A percentile compares a stretch with the other conserved stretches of the same genome.
Conservation (phyloP, 2,113 vertebrate species). For the Oryzias javanicus region DNA sequence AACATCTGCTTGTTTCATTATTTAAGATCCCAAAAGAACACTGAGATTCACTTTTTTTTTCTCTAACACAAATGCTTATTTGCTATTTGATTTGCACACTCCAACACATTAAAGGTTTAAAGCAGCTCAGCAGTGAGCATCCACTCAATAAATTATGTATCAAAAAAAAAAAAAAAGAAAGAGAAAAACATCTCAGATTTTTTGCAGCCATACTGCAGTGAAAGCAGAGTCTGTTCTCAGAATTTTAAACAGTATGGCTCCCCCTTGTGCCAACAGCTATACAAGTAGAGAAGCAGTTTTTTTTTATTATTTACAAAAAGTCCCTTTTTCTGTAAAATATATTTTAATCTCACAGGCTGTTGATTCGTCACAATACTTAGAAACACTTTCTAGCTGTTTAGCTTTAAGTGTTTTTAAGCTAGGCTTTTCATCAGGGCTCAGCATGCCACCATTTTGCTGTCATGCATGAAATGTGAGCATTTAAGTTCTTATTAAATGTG, state of each 20-base stretch:
- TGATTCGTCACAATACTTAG: too few relatives aligned
- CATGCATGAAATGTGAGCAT: neutral
- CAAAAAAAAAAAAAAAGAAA: neutral
- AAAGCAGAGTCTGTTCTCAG: conserved; percentile 3
- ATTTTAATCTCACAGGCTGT: too few relatives aligned
- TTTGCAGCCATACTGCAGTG: conserved; percentile 27
- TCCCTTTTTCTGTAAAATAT: too few relatives aligned
- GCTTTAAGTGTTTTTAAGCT: neutral
- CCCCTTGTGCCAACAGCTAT: conserved; percentile 66
- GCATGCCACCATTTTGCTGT: neutral
- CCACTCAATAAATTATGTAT: conserved; percentile 65
- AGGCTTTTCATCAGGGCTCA: accelerated
- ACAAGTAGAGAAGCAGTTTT: neutral
- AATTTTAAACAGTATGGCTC: conserved; percentile 74
- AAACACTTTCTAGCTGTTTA: neutral
- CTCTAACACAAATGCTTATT: neutral
- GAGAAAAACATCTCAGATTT: conserved; percentile 22
- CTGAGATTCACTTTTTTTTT: neutral
- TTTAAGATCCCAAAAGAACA: neutral
- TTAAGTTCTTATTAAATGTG: neutral
- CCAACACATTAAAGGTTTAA: conserved; percentile 44
- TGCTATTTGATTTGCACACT: conserved; percentile 31
- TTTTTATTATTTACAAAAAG: neutral
- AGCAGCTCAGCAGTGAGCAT: conserved; percentile 35
- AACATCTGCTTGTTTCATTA: conserved; percentile 14